Conservation (phyloP, 2,888 invertebrate genomes). For the Drosophila hamatofila region DNA sequence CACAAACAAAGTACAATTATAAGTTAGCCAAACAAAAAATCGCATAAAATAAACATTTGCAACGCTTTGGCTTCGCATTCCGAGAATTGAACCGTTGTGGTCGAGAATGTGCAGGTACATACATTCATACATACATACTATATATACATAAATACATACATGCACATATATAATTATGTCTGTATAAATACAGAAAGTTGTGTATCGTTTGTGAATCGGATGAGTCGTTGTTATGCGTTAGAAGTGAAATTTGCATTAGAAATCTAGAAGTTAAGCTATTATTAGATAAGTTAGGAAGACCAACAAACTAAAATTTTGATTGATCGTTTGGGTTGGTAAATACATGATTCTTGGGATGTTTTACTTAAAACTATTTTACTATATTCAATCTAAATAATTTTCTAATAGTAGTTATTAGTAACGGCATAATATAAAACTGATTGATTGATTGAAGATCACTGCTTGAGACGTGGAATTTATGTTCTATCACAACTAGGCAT, state of each 20-base stretch:
- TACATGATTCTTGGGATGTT: too few relatives aligned
- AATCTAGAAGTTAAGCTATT: not conserved
- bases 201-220: constrained; percentile 1
- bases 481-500: too few relatives aligned
- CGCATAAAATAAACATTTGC: constrained; percentile 51
- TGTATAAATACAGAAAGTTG: not conserved
- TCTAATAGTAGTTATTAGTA: too few relatives aligned
- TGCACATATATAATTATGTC: too few relatives aligned
- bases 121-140: not conserved
- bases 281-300: not conserved
- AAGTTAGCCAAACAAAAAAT: constrained; percentile 54
- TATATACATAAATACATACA: not conserved
- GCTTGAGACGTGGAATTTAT: too few relatives aligned
- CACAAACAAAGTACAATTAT: constrained; percentile 32
- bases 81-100: constrained; percentile 42
- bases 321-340: not conserved
- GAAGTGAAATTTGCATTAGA: not conserved
- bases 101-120: constrained; percentile 30
- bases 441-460: too few relatives aligned
- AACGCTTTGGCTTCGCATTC: constrained; percentile 39
- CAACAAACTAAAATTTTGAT: not conserved
- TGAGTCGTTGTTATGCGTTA: not conserved
- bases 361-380: too few relatives aligned
- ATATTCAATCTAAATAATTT: too few relatives aligned
- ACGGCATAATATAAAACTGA: too few relatives aligned